These are phyloP conservation scores for Euplexia lucipara DNA, from an alignment of 2,888 invertebrate genomes.

Conservation along the genomic window DNA sequence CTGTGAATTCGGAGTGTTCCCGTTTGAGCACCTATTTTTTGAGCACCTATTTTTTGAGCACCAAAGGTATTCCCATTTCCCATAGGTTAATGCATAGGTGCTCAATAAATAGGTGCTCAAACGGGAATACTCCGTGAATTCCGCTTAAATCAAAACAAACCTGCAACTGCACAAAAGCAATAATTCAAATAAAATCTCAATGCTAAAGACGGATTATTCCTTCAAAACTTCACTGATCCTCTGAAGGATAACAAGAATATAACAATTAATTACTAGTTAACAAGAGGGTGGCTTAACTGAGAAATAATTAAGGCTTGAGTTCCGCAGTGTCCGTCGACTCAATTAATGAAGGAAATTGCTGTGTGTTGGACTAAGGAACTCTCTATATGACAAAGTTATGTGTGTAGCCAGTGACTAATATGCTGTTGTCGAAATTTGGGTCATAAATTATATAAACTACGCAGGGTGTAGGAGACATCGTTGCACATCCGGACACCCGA, in stretches of 20 bases:
- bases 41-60: too few relatives aligned
- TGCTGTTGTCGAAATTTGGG: not conserved
- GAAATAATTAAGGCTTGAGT: constrained; percentile 60
- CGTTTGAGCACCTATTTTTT: too few relatives aligned
- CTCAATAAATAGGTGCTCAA: too few relatives aligned
- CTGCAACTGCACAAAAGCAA: constrained; percentile 11
- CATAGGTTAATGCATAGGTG: too few relatives aligned
- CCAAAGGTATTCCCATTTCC: too few relatives aligned
- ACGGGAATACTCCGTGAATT: too few relatives aligned
- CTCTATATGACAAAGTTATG: constrained; percentile 15
- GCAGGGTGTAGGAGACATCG: too few relatives aligned
- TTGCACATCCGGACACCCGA: too few relatives aligned
- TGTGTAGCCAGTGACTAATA: not conserved
- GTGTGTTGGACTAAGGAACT: constrained; percentile 35
- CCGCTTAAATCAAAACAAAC: constrained; percentile 1
- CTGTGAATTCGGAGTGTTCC: too few relatives aligned
- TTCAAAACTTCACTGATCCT: constrained; percentile 36
- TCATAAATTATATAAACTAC: not conserved
- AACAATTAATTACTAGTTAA: constrained; percentile 59
- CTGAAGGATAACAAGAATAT: constrained; percentile 40
- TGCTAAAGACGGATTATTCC: constrained; percentile 38
- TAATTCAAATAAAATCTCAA: constrained; percentile 21
- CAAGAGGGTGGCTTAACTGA: constrained; percentile 49
- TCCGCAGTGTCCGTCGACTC: constrained; percentile 50
- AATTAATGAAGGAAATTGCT: constrained; percentile 59